phyloP scores from a whole-genome alignment of 1,140 invertebrate species.

The Meloidogyne exigua region DNA sequence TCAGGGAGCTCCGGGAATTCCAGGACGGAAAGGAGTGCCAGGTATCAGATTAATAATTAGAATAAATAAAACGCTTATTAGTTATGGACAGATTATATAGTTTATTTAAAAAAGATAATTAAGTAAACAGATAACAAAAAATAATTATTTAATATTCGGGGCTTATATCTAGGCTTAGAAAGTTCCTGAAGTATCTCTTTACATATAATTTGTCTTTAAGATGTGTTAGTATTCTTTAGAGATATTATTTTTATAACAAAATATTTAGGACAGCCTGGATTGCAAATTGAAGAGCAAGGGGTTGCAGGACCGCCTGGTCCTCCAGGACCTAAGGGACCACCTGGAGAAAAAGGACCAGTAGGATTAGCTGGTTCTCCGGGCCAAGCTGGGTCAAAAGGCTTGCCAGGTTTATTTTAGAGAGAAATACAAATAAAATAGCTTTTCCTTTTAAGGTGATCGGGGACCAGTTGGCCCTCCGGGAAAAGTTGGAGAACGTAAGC shows the following conservation, averaged over 20 bases:
- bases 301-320: slow-evolving; percentile 11
- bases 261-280: not conserved
- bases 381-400: slow-evolving; percentile 17
- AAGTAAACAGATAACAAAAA: no score
- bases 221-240: no score
- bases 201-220: no score
- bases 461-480: slow-evolving; percentile 16
- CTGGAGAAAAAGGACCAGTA: slow-evolving; percentile 26
- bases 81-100: no score
- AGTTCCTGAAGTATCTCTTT: no score
- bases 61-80: no score
- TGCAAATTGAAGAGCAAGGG: slow-evolving; percentile 27
- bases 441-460: not conserved
- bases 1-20: slow-evolving; percentile 32
- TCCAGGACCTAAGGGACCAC: slow-evolving; percentile 7
- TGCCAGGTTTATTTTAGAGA: not conserved
- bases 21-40: slow-evolving; percentile 25
- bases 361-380: slow-evolving; percentile 25
- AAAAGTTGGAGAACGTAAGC: slow-evolving; percentile 26
- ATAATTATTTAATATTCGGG: no score
- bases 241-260: not conserved
- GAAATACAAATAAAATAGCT: not conserved
- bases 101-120: no score
- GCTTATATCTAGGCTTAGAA: no score
- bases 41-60: slow-evolving; percentile 11